Base-by-base conservation (phyloP, 2,888 invertebrate genomes). In the Drosophila atripex region DNA sequence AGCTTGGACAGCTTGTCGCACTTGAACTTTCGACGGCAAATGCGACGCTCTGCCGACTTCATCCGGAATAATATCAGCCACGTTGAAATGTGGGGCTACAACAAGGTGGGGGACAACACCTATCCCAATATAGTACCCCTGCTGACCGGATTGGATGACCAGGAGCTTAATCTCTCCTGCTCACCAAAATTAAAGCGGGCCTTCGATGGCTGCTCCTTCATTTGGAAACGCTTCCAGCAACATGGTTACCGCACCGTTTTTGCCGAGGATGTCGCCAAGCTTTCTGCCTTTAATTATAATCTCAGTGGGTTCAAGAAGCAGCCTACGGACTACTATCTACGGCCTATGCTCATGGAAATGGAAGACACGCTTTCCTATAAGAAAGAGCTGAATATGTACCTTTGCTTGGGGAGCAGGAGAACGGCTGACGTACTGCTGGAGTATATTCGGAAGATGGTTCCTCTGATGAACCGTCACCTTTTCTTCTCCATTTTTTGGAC, bases 41-140 rank as follows among this genome's bases (percentile, higher is more conserved):
- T 98, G 95, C 95, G 95, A 0, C 93, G 93, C 83, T 96, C 96
- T 0, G 91, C 92, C 3, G 87, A 91, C 1, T 93, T 93, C 73
- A 90, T 96, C 28, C 92, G 93, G 63, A 90, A 93, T 14, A 78
- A 88, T 12, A 69, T 89, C 0, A 72, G 84, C 5, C 84, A 93
- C 12, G 93, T 96, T 53, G 97, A 97, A 89, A 93, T 98, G 89
- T 91, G 95, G 75, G 98, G 98, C 5, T 98, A 97, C 91, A 97
- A 96, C 89, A 98, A 98, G 93, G 96, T 98, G 8, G 98, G 95
- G 3, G 98, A 98, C 90, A 98, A 98, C 90, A 98, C 98, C 0
- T 98, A 96, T 89, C 97, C 97, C 0, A 98, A 98, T 90, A 90
- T 98, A 64, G 94, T 96, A 7, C 96, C 98, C 0, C 93, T 97